Base-by-base conservation (phyloP, 2,113 vertebrate species). In the Pteropus alecto region DNA sequence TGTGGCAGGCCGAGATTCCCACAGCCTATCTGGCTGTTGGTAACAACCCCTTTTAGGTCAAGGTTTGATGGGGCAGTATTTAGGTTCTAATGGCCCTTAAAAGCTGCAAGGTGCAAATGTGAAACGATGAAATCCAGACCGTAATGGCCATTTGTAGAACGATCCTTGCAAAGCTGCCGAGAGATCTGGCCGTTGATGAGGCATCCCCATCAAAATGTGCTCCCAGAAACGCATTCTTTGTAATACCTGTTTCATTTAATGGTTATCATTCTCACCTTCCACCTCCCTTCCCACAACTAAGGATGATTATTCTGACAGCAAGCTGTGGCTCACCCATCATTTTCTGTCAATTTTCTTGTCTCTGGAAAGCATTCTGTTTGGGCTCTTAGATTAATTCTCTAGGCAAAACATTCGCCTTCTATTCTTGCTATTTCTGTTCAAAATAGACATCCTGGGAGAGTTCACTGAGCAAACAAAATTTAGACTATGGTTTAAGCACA, bases 101-200 rank as follows among this genome's bases (percentile, higher is more conserved):
- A 98, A 98, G 90, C 98, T 98, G 87, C 93, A 97, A 98, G 98
- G 98, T 98, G 98, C 97, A 98, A 98, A 98, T 98, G 98, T 98
- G 98, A 98, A 99, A 96, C 41, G 77, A 95, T 98, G 87, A 96
- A 98, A 99, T 98, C 96, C 97, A 93, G 87, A 92, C 65, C 10
- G 90, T 96, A 96, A 97, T 96, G 98, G 98, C 98, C 98, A 98
- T 98, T 98, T 99, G 96, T 98, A 95, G 98, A 98, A 98, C 93
- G 95, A 98, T 98, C 96, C 97, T 92, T 92, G 95, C 95, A 97
- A 97, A 98, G 96, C 98, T 96, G 97, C 94, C 3, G 60, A 98
- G 98, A 98, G 95, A 90, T 89, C 97, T 98, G 97, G 98, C 19
- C 92, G 96, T 97, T 98, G 98, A 97, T 98, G 98, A 98, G 97